These are phyloP conservation scores for Enteromius thamalakanensis DNA, from an alignment of 2,797 vertebrate genomes.

Conservation along the genomic window DNA sequence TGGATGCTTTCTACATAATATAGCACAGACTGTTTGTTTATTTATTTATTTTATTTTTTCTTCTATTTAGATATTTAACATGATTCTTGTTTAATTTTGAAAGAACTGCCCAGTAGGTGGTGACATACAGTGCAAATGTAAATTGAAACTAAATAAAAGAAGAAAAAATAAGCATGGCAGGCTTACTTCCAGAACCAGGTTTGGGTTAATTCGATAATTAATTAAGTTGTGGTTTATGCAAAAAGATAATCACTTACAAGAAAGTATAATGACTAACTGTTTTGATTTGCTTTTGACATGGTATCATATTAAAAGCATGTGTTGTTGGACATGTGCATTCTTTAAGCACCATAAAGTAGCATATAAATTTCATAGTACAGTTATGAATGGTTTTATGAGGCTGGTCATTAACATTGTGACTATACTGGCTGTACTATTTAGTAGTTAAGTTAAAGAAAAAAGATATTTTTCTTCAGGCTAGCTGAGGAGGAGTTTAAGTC, in stretches of 20 bases:
- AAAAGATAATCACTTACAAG: too few species aligned
- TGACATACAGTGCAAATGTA: background rate
- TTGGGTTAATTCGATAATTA: too few species aligned
- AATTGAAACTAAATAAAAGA: background rate
- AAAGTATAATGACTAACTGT: background rate
- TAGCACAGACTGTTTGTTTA: background rate
- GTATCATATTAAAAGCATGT: background rate
- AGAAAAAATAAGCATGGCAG: too few species aligned
- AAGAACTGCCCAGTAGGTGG: background rate
- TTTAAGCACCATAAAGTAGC: background rate
- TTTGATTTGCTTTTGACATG: background rate
- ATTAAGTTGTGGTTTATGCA: too few species aligned
- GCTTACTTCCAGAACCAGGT: too few species aligned
- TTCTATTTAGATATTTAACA: background rate
- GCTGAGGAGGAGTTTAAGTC: background rate
- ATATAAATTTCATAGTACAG: background rate
- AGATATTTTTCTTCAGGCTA: constrained; percentile 1
- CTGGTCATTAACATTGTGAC: background rate
- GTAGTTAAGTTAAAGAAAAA: background rate
- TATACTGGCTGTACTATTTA: background rate
- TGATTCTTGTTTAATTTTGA: background rate
- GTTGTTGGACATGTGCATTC: background rate
- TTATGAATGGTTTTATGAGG: background rate
- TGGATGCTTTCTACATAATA: background rate
- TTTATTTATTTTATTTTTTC: background rate